These are phyloP conservation scores for Epirrita christyi DNA, from an alignment of 2,888 invertebrate genomes.

Conservation along the genomic window DNA sequence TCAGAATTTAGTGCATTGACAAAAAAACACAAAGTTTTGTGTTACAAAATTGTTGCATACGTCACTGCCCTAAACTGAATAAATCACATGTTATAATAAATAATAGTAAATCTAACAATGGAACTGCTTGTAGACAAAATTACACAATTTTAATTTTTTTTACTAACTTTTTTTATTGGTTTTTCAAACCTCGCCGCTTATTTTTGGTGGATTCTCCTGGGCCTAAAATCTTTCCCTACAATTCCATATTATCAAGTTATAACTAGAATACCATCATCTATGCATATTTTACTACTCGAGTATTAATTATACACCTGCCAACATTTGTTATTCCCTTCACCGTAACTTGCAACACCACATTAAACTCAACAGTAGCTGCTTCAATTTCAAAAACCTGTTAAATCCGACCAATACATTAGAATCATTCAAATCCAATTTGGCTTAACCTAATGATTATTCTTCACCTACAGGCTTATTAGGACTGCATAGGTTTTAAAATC, in stretches of 20 bases:
- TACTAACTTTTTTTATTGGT: no score
- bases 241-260: background rate
- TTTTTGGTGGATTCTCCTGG: background rate
- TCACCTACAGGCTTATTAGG: constrained; percentile 39
- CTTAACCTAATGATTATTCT: constrained; percentile 42
- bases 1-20: no score
- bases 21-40: no score
- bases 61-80: no score
- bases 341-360: constrained; percentile 31
- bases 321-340: constrained; percentile 32
- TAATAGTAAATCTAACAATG: no score
- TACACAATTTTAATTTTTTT: no score
- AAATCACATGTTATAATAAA: no score
- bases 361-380: constrained; percentile 35
- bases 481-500: constrained; percentile 33
- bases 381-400: constrained; percentile 51
- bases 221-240: background rate
- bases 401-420: constrained; percentile 50
- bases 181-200: background rate
- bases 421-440: constrained; percentile 47
- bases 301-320: constrained; percentile 32
- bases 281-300: constrained; percentile 23
- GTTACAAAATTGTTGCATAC: no score
- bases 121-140: no score
- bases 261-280: constrained; percentile 10